Base-by-base conservation (phyloP, 2,888 invertebrate species). In the Lasioglossum morio region DNA sequence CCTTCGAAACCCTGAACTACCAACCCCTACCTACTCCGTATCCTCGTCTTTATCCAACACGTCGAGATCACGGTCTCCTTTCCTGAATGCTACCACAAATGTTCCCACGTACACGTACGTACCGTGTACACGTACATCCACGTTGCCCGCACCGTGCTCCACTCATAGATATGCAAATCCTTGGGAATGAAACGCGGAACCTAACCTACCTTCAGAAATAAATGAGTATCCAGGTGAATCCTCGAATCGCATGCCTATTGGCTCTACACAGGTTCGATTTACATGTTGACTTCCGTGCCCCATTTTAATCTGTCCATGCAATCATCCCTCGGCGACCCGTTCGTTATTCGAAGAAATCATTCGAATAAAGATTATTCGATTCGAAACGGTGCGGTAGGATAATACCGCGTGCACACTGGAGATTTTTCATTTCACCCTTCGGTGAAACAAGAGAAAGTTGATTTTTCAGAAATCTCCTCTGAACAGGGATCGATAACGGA, bases 121-220 rank as follows among this genome's bases (percentile, higher is more conserved):
- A 27, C 57, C 0, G 0, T 12, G 40, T 12, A 4, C 12, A 10
- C 23, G 27, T 4, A 14, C 23, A 34, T n/a, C 19, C n/a, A 14
- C n/a, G 19, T 12, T 14, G 69, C 37, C 23, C 5, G 70, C 37
- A 40, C 12, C 40, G 70, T 5, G 34, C 77, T 57, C 72, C 63
- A 27, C 85, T 86, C 81, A 85, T 86, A 85, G 86, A 86, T 86
- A 86, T 86, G 86, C 85, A 86, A 86, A 86, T 86, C 85, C 86
- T 69, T 48, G 60, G 78, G 57, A 75, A 77, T 60, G 43, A 60
- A 85, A 77, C 69, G 74, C 46, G 78, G 69, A 60, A 57, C 40
- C 75, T 70, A 63, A 43, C 30, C 72, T 53, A 30, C 48, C 85
- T 76, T 43, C n/a, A 72, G 75, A 79, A 78, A 73, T 60, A 60